Conservation (phyloP, 2,113 vertebrate species). For the Saguinus imperator region DNA sequence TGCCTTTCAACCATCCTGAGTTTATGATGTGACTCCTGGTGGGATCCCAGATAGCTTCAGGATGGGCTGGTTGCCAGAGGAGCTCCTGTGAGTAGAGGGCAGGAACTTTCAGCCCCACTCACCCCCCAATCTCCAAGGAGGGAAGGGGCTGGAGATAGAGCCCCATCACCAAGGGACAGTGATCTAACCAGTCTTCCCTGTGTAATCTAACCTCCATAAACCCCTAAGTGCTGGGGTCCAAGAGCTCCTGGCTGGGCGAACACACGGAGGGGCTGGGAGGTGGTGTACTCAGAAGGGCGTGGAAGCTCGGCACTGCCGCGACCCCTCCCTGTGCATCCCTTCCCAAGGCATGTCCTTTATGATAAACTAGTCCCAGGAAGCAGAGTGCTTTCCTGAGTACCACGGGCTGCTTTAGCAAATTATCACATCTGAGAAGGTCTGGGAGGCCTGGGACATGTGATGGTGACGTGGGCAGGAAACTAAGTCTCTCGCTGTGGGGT, state of each 20-base stretch:
- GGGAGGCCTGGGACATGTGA: not conserved
- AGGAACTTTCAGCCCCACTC: no score
- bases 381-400: not conserved
- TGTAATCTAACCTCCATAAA: not conserved
- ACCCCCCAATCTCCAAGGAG: not conserved
- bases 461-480: fast-evolving
- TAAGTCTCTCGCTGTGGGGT: no score
- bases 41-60: no score
- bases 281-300: no score
- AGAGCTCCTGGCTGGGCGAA: no score
- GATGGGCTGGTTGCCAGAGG: no score
- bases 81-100: no score
- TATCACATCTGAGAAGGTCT: not conserved
- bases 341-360: not conserved
- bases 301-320: fast-evolving
- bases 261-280: no score
- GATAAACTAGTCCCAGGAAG: not conserved
- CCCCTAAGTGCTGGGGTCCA: not conserved
- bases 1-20: not conserved
- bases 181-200: not conserved
- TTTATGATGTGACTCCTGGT: not conserved
- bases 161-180: not conserved
- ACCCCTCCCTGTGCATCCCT: not conserved
- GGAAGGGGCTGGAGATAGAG: not conserved
- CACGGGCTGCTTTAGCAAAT: not conserved